Base-by-base conservation (phyloP, 2,113 vertebrate genomes). In the Dasypus novemcinctus region DNA sequence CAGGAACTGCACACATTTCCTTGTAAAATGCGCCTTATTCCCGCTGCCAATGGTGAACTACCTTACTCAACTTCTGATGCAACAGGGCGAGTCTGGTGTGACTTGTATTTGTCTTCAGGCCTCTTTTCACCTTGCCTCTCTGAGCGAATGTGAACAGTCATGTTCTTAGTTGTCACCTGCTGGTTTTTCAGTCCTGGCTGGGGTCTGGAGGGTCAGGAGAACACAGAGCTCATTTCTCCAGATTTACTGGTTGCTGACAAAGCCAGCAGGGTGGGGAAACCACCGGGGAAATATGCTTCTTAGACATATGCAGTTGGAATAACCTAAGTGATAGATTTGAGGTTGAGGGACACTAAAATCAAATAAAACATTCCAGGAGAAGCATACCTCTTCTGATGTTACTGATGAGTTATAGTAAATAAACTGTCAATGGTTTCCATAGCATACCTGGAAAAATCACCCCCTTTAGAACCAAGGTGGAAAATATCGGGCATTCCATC, bases 191-290 rank as follows among this genome's bases (percentile, higher is more conserved):
- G 33, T 75, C 71, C 82, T 7, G 11, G n/a, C 57, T 88, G 90
- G 71, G 94, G 89, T 21, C 43, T 87, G 72, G 54, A 20, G n/a
- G 84, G 64, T 59, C 82, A 87, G 0, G 1, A 94, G 76, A 95
- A 59, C 57, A 71, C 83, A 52, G 81, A 59, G 69, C 69, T 97
- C 57, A 33, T 61, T 97, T 97, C 27, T 57, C 5, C n/a, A 90
- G 86, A 83, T 95, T 82, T 93, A 96, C 85, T 57, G 82, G 76
- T 21, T 76, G 80, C 78, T 93, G 95, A 84, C 95, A 95, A 69
- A 96, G 84, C 31, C 95, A 87, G 95, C 52, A 92, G 94, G 74
- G 90, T 84, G 64, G 76, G 4, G 95, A 61, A 79, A 75, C 74
- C 85, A 0, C 69, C 4, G 61, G 88, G 82, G 91, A 96, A 88